Conservation (phyloP, 2,113 vertebrate genomes). For the Lycocorax pyrrhopterus region DNA sequence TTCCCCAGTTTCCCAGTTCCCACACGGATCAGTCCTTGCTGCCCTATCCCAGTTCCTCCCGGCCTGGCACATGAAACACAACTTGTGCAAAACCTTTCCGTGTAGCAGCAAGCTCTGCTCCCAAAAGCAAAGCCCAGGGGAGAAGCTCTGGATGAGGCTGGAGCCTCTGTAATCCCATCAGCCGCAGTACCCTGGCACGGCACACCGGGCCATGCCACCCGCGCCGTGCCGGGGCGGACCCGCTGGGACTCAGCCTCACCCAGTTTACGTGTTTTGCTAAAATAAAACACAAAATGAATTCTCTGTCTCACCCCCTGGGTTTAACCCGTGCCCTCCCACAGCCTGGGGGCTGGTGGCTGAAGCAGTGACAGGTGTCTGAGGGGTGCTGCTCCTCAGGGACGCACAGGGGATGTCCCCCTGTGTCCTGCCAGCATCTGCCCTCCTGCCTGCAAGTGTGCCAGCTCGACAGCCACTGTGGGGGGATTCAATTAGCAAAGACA, state of each 20-base stretch:
- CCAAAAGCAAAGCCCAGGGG: background rate
- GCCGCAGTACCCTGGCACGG: background rate
- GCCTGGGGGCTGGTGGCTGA: background rate
- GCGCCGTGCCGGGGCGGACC: rapidly evolving
- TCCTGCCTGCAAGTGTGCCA: background rate
- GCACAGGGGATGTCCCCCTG: rapidly evolving
- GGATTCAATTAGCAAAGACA: background rate
- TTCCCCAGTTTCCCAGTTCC: background rate
- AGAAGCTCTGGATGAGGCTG: background rate
- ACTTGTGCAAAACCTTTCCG: background rate
- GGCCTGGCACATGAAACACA: background rate
- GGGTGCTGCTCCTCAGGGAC: background rate
- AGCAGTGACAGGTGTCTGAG: rapidly evolving
- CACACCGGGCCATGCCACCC: rapidly evolving
- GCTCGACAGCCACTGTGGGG: background rate
- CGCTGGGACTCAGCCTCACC: rapidly evolving
- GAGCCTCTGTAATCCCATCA: background rate
- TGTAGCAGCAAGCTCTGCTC: background rate
- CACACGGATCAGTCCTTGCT: background rate
- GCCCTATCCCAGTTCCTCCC: background rate
- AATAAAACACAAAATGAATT: background rate
- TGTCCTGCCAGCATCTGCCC: background rate
- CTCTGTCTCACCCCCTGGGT: background rate
- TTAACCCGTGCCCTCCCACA: background rate
- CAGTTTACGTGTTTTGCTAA: background rate